Evolutionary conservation across 2,888 invertebrate genomes (phyloP).

Genomic region (Coenonympha arcania): DNA sequence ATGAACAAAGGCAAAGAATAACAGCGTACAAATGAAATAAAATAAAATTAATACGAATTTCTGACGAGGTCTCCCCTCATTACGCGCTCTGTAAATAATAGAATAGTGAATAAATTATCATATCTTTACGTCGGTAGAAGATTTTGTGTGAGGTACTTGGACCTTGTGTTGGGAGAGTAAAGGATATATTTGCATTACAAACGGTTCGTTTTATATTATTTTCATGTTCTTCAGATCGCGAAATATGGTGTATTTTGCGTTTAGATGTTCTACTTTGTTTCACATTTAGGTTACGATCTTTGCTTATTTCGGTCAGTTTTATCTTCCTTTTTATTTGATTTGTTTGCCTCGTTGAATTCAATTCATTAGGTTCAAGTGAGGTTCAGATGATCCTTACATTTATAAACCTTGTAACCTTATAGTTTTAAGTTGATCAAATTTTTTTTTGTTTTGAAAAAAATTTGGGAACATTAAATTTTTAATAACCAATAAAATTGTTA

Average conservation of each 20-base stretch:
- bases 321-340: no score
- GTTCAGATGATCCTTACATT: no score
- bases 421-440: no score
- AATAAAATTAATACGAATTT: constrained; percentile 3
- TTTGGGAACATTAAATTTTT: no score
- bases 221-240: no score
- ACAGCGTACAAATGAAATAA: constrained; percentile 2
- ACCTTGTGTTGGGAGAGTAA: neutral
- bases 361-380: no score
- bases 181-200: neutral
- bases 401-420: no score
- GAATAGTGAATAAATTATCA: constrained; percentile 6
- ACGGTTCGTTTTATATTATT: neutral
- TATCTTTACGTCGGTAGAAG: neutral
- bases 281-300: no score
- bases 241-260: neutral
- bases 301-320: neutral
- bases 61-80: neutral
- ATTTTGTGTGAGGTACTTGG: neutral
- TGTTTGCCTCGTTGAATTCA: no score
- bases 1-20: constrained; percentile 5
- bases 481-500: no score
- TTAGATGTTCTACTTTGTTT: neutral
- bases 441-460: no score
- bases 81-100: constrained; percentile 2